Evolutionary conservation across 2,113 vertebrate genomes (phyloP).

Genomic region (Semicossyphus pulcher): DNA sequence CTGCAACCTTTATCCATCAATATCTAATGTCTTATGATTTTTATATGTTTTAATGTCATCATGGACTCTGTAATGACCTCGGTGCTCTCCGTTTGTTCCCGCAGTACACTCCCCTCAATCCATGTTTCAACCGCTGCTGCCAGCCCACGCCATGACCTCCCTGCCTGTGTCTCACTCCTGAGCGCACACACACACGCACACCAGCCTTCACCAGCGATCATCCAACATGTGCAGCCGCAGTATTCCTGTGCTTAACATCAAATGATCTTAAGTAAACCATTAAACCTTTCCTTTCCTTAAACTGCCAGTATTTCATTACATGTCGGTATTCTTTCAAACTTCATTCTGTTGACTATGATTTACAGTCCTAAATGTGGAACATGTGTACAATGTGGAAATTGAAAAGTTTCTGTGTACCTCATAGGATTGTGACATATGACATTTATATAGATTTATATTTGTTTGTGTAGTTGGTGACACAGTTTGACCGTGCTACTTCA

Average conservation of each 20-base stretch:
- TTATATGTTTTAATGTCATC: not conserved
- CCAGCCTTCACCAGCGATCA: not conserved
- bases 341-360: conserved; percentile 9
- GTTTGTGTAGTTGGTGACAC: conserved; percentile 69
- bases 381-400: conserved; percentile 42
- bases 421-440: conserved; percentile 38
- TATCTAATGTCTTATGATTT: no score
- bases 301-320: conserved; percentile 8
- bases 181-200: conserved; percentile 55
- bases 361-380: conserved; percentile 44
- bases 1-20: not conserved
- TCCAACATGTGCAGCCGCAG: not conserved
- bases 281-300: conserved; percentile 12
- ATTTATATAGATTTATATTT: conserved; percentile 45
- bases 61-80: conserved; percentile 21
- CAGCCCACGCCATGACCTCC: conserved; percentile 88
- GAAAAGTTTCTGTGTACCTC: conserved; percentile 55
- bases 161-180: conserved; percentile 92
- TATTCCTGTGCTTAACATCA: conserved; percentile 42
- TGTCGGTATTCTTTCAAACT: conserved; percentile 24
- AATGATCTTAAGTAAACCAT: conserved; percentile 36
- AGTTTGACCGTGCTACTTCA: conserved; percentile 47
- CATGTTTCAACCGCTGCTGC: conserved; percentile 92
- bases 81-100: conserved; percentile 77
- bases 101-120: conserved; percentile 91